Evolutionary conservation across 1,140 invertebrate genomes (phyloP).

Genomic region (Amyelois transitella): DNA sequence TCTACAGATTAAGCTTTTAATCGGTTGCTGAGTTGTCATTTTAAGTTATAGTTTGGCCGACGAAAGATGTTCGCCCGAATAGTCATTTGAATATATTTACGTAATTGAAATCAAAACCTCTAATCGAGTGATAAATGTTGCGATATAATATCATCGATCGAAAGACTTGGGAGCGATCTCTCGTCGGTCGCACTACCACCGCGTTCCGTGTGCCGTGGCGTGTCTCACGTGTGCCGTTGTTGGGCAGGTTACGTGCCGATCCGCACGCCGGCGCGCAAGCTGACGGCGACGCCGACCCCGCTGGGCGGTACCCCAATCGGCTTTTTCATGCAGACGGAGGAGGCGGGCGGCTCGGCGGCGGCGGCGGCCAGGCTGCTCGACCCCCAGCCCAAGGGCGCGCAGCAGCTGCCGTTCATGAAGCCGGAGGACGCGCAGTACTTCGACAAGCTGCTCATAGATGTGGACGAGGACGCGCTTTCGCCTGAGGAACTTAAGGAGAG

Average conservation of each 20-base stretch:
- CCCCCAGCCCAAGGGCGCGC: constrained; percentile 93
- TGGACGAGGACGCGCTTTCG: constrained; percentile 96
- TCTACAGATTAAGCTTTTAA: constrained; percentile 42
- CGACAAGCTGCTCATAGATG: constrained; percentile 97
- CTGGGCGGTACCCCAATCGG: constrained; percentile 94
- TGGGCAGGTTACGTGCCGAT: constrained; percentile 93
- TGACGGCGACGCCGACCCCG: constrained; percentile 98
- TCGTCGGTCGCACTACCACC: too few relatives aligned
- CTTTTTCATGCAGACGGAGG: constrained; percentile 96
- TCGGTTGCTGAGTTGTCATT: constrained; percentile 27
- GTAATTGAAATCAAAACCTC: too few relatives aligned
- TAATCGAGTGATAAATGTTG: too few relatives aligned
- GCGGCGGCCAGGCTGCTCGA: constrained; percentile 91
- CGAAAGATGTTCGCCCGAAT: constrained; percentile 17
- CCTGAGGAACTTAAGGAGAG: constrained; percentile 98
- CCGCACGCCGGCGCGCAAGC: constrained; percentile 95
- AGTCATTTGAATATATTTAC: too few relatives aligned
- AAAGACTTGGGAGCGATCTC: too few relatives aligned
- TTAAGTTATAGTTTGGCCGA: constrained; percentile 9
- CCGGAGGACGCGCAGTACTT: constrained; percentile 99
- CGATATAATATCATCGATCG: too few relatives aligned
- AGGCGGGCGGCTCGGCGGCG: constrained; percentile 81
- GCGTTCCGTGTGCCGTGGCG: too few relatives aligned
- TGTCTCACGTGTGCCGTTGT: constrained; percentile 38
- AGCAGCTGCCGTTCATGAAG: constrained; percentile 98